phyloP scores from a whole-genome alignment of 1,140 invertebrate species.

The Plectrocnemia conspersa region DNA sequence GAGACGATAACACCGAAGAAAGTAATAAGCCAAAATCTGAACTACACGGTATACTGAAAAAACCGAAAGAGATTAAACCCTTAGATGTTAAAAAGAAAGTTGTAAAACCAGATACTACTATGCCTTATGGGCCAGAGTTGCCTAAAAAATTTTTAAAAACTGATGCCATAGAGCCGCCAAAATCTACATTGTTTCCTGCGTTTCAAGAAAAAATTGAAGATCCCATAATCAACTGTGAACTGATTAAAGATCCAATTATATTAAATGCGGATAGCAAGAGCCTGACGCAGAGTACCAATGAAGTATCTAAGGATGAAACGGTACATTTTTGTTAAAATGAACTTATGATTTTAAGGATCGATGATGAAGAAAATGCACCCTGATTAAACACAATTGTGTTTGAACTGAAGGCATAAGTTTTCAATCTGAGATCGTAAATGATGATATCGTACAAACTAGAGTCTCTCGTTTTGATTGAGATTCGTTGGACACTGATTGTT shows the following conservation, averaged over 20 bases:
- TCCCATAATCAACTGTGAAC: too few relatives aligned
- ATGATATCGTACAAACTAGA: slow-evolving; percentile 26
- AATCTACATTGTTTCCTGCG: too few relatives aligned
- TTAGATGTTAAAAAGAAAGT: slow-evolving; percentile 4
- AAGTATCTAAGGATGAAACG: background rate
- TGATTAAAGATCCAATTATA: too few relatives aligned
- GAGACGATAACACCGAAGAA: slow-evolving; percentile 24
- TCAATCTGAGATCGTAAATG: slow-evolving; percentile 33
- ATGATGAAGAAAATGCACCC: slow-evolving; percentile 12
- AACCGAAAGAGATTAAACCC: background rate
- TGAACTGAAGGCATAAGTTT: slow-evolving; percentile 31
- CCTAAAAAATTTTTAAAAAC: slow-evolving; percentile 10
- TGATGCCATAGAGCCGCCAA: too few relatives aligned
- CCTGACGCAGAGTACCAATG: too few relatives aligned
- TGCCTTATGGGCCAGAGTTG: slow-evolving; percentile 26
- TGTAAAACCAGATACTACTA: background rate
- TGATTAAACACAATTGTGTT: background rate
- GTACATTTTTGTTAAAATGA: too few relatives aligned
- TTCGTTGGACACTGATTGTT: slow-evolving; percentile 27
- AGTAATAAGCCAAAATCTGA: slow-evolving; percentile 14
- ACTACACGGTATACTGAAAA: too few relatives aligned
- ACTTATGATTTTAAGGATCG: too few relatives aligned
- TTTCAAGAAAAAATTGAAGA: too few relatives aligned
- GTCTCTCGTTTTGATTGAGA: slow-evolving; percentile 18
- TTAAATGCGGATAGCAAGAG: too few relatives aligned